Percentiles rank a stretch among this genome's conserved stretches.
phyloP scores from a whole-genome alignment of 2,113 vertebrate species.

The Phaethon lepturus region DNA sequence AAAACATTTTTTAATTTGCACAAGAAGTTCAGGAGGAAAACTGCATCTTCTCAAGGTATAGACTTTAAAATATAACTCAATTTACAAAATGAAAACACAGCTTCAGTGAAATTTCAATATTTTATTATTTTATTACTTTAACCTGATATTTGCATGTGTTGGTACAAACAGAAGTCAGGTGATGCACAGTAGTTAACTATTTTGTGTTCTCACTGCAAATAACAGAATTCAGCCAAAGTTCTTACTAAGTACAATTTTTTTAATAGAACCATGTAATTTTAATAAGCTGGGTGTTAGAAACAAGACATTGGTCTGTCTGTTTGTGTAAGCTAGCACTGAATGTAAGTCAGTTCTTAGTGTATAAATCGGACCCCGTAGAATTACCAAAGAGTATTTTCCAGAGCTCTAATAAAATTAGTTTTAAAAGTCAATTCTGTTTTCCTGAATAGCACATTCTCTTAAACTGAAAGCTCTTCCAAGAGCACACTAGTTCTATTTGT shows the following conservation, averaged over 20 bases:
- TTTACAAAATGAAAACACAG: background rate
- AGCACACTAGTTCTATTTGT: background rate
- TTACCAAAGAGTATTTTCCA: background rate
- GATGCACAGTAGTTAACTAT: background rate
- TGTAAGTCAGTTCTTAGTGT: background rate
- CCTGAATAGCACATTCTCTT: background rate
- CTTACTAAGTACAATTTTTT: background rate
- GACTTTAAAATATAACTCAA: background rate
- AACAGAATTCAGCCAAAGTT: background rate
- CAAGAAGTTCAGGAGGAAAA: conserved; percentile 97
- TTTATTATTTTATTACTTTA: background rate
- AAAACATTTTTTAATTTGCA: conserved; percentile 98
- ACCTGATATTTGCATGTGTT: background rate
- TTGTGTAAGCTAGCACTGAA: background rate
- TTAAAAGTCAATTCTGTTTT: background rate
- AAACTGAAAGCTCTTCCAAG: background rate
- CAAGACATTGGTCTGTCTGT: background rate
- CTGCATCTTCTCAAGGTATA: conserved; percentile 95
- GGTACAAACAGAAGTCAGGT: background rate
- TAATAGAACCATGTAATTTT: background rate
- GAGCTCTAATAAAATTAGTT: conserved; percentile 11
- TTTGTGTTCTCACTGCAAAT: background rate
- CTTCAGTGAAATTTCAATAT: background rate
- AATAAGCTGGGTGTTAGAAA: background rate
- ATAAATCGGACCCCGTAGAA: background rate